phyloP scores from a whole-genome alignment of 2,113 vertebrate genomes.

The Callocephalon fimbriatum region DNA sequence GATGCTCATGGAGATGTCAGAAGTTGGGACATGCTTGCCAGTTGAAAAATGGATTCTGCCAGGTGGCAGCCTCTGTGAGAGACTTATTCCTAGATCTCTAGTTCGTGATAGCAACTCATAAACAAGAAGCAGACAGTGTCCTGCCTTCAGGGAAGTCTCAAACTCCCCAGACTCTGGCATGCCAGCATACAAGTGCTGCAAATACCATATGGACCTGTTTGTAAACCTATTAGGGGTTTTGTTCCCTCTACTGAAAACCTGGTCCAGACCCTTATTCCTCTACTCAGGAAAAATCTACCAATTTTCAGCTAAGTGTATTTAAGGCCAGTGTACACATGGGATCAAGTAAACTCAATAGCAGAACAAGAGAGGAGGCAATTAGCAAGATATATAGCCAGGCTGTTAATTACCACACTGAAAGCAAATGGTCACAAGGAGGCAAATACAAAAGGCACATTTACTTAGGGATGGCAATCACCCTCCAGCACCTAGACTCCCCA shows the following conservation, averaged over 20 bases:
- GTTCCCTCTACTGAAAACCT: not conserved
- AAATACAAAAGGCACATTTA: not conserved
- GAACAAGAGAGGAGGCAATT: not conserved
- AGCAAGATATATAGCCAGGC: not conserved
- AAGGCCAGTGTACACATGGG: not conserved
- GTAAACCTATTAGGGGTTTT: fast-evolving
- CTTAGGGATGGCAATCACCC: not conserved
- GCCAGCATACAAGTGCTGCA: not conserved
- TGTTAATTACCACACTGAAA: not conserved
- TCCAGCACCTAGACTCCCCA: not conserved
- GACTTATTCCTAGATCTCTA: not conserved
- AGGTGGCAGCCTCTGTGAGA: not conserved
- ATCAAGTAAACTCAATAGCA: not conserved
- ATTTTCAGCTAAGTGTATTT: conserved; percentile 4
- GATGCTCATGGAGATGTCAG: not conserved
- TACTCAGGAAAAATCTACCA: not conserved
- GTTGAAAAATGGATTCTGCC: not conserved
- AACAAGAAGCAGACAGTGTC: not conserved
- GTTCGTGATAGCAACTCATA: not conserved
- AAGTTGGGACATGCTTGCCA: not conserved
- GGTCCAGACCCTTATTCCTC: not conserved
- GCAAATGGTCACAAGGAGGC: not conserved
- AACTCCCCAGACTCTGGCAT: not conserved
- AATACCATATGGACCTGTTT: not conserved
- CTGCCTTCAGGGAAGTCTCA: not conserved